Evolutionary conservation across 2,888 invertebrate species (phyloP).

Genomic region (Choristoneura rosaceana): DNA sequence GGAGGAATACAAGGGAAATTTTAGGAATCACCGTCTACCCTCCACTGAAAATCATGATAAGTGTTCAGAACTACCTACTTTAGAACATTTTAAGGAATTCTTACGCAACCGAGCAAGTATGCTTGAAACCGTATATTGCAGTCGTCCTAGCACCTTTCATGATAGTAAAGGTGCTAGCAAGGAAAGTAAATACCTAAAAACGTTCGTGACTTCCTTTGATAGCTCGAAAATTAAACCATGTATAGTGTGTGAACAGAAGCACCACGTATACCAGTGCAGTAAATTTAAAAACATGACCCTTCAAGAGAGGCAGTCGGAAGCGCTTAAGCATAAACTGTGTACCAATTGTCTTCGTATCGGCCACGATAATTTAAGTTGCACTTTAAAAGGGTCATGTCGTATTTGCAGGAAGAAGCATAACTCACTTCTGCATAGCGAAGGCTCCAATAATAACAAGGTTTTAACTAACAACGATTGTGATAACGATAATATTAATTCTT

Average conservation of each 20-base stretch:
- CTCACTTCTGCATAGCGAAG: background rate
- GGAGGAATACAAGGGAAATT: constrained; percentile 1
- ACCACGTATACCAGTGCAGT: background rate
- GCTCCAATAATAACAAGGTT: background rate
- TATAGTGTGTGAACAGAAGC: background rate
- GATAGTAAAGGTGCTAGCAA: background rate
- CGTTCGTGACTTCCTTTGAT: background rate
- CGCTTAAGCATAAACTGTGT: background rate
- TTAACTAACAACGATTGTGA: background rate
- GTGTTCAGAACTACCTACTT: too few species aligned
- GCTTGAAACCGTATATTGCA: background rate
- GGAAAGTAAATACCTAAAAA: background rate
- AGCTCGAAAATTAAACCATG: background rate
- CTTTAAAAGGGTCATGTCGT: background rate
- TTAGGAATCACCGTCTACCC: background rate
- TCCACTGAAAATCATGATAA: background rate
- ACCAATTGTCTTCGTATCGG: background rate
- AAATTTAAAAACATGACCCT: background rate
- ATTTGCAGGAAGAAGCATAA: background rate
- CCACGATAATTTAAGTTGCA: background rate
- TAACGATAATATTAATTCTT: background rate
- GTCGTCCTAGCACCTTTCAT: background rate
- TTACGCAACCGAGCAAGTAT: background rate
- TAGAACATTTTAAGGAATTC: background rate
- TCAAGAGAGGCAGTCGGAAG: background rate